Base-by-base conservation (phyloP, 2,888 invertebrate genomes). In the Eurois occulta region DNA sequence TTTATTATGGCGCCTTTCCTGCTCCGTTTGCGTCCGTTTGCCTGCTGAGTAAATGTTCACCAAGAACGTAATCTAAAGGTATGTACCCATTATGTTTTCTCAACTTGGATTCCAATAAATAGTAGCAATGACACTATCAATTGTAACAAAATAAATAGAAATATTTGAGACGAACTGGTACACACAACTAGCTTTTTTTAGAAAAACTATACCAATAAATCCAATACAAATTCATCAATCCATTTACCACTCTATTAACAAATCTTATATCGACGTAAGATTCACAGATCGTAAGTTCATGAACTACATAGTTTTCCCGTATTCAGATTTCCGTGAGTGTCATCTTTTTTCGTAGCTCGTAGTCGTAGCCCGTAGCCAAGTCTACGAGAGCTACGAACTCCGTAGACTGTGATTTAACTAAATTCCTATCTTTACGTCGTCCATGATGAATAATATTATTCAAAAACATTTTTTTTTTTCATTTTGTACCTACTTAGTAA, bases 341-440 rank as follows among this genome's bases (percentile, higher is more conserved):
- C 43, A 28, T 43, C 5, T 75, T 70, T 75, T 81, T 82, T 70
- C 80, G 80, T 80, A 80, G 80, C 66, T 58, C 76, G 80, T 77
- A 82, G 55, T 65, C 65, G 65, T 65, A 77, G 80, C 64, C 65
- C 65, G 65, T 65, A 83, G 80, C 64, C 38, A 62, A 16, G 77
- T 71, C 80, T 83, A 81, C 80, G 80, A 38, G 64, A n/a, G 70
- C 80, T 81, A 81, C 80, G 80, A 71, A 83, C 67, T 66, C 28
- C 78, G 83, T 71, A 81, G 83, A 60, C 43, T 32, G 2, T 16
- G 35, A 35, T 52, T 72, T 32, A 2, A 35, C 28, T 32, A 72
- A 79, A 67, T 72, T 80, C 13, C 35, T n/a, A 38, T 13, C 2
- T 24, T 24, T 38, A 6, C 38, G 60, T 10, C 32, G 24, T 55